Evolutionary conservation across 2,888 invertebrate genomes (phyloP), one percentile per base, ranked within the genome.

Genomic region (Ophion costatus): DNA sequence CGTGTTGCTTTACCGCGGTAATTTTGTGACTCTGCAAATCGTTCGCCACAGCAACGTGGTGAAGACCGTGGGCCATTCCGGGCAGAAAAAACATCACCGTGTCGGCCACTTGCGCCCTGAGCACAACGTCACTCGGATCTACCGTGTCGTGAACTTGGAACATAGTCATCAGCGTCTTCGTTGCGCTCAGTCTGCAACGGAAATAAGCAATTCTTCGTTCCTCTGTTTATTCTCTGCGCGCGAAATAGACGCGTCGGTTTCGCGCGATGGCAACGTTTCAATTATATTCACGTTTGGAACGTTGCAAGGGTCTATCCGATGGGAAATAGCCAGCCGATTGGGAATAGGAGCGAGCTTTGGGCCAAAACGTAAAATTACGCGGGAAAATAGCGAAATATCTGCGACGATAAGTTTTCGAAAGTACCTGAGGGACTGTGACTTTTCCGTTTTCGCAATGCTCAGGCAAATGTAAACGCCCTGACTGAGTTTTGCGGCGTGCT

Each of bases 381-480:
- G 3, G 29, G 29, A 4, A 4, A 29, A 29, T 4, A 29, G 29
- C 29, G 4, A 29, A 29, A 29, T 4, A 29, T 29, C 4, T 4
- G 29, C 4, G 3, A 4, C 29, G 0, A 4, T 4, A 29, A 29
- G 0, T 29, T 29, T 29, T 29, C 29, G 29, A 29, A 2, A 29
- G 11, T 93, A 97, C 96, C 96, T 95, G 17, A 97, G 93, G 66
- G 95, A 92, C 57, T 95, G 94, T 61, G 96, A 95, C 91, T 95
- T 96, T 91, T 97, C 97, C 56, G 94, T 92, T 91, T 96, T 95
- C 11, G 96, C 96, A 22, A 97, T 93, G 88, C 96, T 95, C 1
- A 96, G 94, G 20, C 96, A 95, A 0, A 96, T 94, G 88, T 95
- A 96, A 67, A 97, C 94, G 71, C 96, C 95, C 90, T 96, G 96